phyloP scores from a whole-genome alignment of 1,140 invertebrate genomes.

The Nasonia longicornis region DNA sequence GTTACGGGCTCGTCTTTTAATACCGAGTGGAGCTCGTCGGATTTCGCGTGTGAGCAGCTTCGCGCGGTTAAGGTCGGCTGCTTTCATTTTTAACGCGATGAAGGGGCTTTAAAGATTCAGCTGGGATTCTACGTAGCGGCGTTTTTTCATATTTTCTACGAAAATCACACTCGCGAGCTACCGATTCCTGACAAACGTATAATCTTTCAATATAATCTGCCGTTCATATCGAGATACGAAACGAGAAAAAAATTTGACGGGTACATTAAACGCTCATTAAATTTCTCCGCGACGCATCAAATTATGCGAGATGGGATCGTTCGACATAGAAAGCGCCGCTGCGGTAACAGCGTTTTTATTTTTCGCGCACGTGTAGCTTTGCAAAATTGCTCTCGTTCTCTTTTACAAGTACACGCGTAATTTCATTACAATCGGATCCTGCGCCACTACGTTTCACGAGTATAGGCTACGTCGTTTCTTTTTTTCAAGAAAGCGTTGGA shows the following conservation, averaged over 20 bases:
- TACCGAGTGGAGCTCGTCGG: neutral
- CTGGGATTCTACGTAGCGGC: too few species aligned
- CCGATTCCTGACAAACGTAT: too few species aligned
- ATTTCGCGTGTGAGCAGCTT: neutral
- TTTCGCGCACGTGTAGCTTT: neutral
- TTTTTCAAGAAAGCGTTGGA: constrained; percentile 23
- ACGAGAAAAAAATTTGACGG: too few species aligned
- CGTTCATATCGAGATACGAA: too few species aligned
- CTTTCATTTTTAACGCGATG: too few species aligned
- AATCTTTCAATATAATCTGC: too few species aligned
- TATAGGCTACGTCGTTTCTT: constrained; percentile 29
- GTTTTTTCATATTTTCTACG: too few species aligned
- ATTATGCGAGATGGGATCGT: neutral
- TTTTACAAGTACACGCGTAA: neutral
- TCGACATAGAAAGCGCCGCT: neutral
- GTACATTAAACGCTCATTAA: constrained; percentile 5
- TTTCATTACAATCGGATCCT: too few species aligned
- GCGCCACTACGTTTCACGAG: too few species aligned
- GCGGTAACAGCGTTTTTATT: neutral
- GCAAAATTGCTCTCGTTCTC: neutral
- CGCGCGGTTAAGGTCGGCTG: too few species aligned
- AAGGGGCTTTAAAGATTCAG: too few species aligned
- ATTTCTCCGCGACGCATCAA: constrained; percentile 8
- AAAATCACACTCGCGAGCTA: too few species aligned
- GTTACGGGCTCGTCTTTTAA: neutral